phyloP scores from a whole-genome alignment of 2,113 vertebrate species.

The Colossoma macropomum region DNA sequence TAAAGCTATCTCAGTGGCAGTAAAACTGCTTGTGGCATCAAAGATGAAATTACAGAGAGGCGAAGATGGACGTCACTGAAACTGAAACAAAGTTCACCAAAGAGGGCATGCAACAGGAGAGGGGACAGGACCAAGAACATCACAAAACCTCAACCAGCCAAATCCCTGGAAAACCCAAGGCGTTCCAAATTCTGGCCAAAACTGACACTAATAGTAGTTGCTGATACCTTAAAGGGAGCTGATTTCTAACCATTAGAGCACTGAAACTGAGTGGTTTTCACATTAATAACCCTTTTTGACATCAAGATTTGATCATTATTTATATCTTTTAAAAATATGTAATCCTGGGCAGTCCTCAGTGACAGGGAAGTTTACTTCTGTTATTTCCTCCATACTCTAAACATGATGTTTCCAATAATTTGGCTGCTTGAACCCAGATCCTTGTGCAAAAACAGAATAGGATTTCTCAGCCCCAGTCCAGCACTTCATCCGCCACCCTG shows the following conservation, averaged over 20 bases:
- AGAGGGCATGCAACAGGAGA: slow-evolving; percentile 47
- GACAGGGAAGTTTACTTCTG: neutral
- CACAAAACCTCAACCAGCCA: neutral
- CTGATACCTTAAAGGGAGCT: too few relatives aligned
- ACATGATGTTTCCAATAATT: neutral
- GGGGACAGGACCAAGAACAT: slow-evolving; percentile 26
- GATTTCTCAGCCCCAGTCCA: neutral
- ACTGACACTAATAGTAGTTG: too few relatives aligned
- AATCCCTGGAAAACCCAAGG: neutral
- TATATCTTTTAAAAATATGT: too few relatives aligned
- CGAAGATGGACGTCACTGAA: neutral
- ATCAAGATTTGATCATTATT: too few relatives aligned
- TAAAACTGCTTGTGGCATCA: neutral
- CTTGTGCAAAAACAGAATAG: neutral
- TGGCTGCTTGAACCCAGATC: neutral
- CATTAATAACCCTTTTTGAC: too few relatives aligned
- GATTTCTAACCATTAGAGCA: too few relatives aligned
- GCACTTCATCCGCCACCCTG: neutral
- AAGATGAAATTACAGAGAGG: neutral
- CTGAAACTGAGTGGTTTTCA: too few relatives aligned
- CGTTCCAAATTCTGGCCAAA: too few relatives aligned
- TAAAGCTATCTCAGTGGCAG: neutral
- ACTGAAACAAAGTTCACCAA: slow-evolving; percentile 58
- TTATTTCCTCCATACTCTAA: neutral
- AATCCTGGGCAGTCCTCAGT: neutral